Evolutionary conservation across 2,113 vertebrate species (phyloP).

Genomic region (Amazona vittata): DNA sequence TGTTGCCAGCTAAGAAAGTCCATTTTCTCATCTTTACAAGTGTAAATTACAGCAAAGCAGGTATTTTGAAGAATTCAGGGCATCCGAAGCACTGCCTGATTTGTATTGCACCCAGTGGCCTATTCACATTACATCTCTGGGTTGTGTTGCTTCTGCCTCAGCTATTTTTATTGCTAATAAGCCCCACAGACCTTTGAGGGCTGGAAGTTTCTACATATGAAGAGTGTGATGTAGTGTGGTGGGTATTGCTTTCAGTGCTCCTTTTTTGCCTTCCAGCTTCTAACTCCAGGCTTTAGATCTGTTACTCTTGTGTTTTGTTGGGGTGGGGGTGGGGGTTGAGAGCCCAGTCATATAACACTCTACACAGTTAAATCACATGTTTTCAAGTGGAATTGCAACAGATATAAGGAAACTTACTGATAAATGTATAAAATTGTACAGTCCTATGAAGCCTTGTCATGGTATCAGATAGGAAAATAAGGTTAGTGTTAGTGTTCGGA

Average conservation of each 20-base stretch:
- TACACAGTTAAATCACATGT: background rate
- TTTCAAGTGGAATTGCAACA: background rate
- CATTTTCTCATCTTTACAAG: background rate
- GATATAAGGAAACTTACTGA: background rate
- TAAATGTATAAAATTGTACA: background rate
- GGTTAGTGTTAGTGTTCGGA: conserved; percentile 21
- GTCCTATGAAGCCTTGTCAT: conserved; percentile 30
- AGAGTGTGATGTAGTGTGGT: background rate
- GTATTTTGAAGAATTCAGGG: background rate
- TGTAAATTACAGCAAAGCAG: background rate
- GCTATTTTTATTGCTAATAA: background rate
- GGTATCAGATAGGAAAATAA: background rate
- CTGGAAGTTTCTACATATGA: background rate
- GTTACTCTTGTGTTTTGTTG: background rate
- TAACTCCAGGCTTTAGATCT: background rate
- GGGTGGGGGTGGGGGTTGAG: background rate
- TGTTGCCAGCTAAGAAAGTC: background rate
- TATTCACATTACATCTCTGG: background rate
- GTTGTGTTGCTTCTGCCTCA: background rate
- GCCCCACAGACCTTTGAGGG: background rate
- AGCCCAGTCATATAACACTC: background rate
- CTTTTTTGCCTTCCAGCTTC: conserved; percentile 12
- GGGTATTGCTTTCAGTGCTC: background rate
- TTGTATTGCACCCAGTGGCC: background rate
- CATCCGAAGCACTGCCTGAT: background rate